Evolutionary conservation across 2,888 invertebrate species (phyloP), one percentile per base, ranked within the genome.

Genomic region (Cosmia pyralina): DNA sequence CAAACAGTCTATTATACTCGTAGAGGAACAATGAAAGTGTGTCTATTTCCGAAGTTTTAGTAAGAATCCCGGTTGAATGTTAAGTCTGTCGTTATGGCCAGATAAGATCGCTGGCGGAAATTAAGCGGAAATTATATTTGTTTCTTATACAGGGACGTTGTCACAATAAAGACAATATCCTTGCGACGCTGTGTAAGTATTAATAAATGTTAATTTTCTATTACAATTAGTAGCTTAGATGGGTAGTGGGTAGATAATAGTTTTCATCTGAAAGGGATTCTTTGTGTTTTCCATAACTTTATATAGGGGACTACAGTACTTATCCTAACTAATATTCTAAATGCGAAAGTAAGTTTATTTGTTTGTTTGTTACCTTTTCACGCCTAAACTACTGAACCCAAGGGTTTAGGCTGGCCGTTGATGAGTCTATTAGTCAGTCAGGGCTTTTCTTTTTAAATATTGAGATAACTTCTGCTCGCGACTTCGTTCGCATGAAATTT

Each of bases 111-210:
- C 86, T 84, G 88, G 85, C 95, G 95, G 95, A 95, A 95, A 95
- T 95, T 95, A 94, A 93, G 90, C 90, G 95, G 95, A 95, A 95
- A 95, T 95, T 94, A 94, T 95, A 93, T 95, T 95, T 95, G 95
- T 95, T 95, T 94, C 94, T 93, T 94, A 93, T 90, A 92, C 89
- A 93, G 91, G 90, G 88, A 88, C 91, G 90, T 87, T 87, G 89
- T 92, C 91, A 91, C 90, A 94, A 93, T 93, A 93, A 92, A 91
- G 88, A 85, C 89, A 79, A 85, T 87, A 88, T 89, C 88, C 82
- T 86, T 83, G 85, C 60, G 64, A 71, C 84, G 75, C 82, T 85
- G 72, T 85, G 80, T 28, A 28, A 28, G 28, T 88, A 88, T 89
- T 90, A 90, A 91, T 90, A 90, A 88, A 90, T 87, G 84, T 85